Base-by-base conservation (phyloP, 2,113 vertebrate genomes). In the Heterotis niloticus region DNA sequence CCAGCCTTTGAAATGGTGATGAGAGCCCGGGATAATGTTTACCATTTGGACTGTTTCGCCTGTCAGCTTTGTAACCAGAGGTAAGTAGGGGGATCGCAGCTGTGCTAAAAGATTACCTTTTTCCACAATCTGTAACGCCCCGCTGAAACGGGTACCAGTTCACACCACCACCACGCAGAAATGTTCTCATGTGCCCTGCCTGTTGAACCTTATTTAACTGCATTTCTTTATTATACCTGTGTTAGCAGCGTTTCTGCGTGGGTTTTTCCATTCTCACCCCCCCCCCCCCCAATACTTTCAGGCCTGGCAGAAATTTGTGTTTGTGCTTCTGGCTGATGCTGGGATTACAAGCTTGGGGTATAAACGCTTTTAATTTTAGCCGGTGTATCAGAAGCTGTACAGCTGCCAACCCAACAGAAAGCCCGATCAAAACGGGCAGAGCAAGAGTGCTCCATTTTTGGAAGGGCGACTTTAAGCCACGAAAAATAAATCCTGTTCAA, bases 1-100 rank as follows among this genome's bases (percentile, higher is more conserved):
- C 98, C 98, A 87, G 98, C 98, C 91, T 99, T 99, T 88, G 98
- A 99, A 94, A 99, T 99, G 98, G 98, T 99, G 94, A 99, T 99
- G 98, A 96, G 97, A 92, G 98, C 98, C 92, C 94, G 97, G 94
- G 98, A 99, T 94, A 99, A 99, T 81, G 98, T 99, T 92, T 99
- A 99, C 93, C 98, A 99, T 93, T 96, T 99, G 88, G 98, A 99
- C 94, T 99, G 98, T 94, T 99, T 99, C 81, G 97, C 97, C 93
- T 99, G 98, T 93, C 98, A 99, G 93, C 97, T 99, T 90, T 99
- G 98, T 94, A 99, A 99, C 94, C 98, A 99, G 95, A 98, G 98
- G 98, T 99, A 94, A 96, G 96, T 77, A 84, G 65, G 64, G 75
- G 79, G 71, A 88, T 82, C 81, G 76, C 82, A 84, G 84, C 80